Conservation (phyloP, 2,113 vertebrate genomes). For the Herpetotheres cachinnans region DNA sequence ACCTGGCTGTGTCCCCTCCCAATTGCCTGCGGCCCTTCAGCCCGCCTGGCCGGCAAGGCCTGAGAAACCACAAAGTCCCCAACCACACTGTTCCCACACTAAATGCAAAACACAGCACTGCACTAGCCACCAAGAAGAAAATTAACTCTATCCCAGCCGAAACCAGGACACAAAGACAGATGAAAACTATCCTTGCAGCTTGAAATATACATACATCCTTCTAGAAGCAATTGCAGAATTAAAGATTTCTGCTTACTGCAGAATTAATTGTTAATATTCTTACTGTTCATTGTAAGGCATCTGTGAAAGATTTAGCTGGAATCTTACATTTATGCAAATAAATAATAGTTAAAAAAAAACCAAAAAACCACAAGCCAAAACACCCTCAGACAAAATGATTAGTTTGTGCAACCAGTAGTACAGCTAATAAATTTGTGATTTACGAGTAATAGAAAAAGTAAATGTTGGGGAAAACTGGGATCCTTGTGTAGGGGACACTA, state of each 20-base stretch:
- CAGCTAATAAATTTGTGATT: neutral
- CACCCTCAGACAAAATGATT: neutral
- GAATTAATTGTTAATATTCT: neutral
- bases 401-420: neutral
- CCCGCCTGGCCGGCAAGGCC: no score
- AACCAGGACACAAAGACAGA: neutral
- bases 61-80: no score
- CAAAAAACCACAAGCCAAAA: neutral
- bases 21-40: no score
- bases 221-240: neutral
- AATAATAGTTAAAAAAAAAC: neutral
- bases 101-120: no score
- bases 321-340: neutral
- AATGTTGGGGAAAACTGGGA: neutral
- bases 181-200: neutral
- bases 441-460: neutral
- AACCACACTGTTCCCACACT: no score
- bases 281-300: neutral
- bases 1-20: no score
- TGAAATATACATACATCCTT: neutral
- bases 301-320: neutral
- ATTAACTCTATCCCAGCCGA: no score
- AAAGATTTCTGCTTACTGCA: neutral
- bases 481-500: neutral
- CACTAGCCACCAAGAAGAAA: no score